A percentile compares a stretch with the other conserved stretches of the same genome.
Evolutionary conservation across 2,888 invertebrate genomes (phyloP).

Genomic region (Monopis laevigella): DNA sequence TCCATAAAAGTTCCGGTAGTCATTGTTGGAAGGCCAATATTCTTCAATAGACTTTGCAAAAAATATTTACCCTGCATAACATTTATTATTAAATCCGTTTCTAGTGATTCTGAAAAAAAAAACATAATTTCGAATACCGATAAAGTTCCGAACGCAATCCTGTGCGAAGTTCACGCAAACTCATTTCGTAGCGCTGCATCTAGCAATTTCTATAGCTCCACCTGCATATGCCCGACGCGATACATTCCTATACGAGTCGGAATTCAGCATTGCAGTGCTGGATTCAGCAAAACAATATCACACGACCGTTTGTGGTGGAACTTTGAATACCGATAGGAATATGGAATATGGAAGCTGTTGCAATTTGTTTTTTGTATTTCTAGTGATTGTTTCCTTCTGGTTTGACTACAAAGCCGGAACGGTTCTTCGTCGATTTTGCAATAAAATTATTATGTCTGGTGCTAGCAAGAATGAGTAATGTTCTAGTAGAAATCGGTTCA

Average conservation of each 20-base stretch:
- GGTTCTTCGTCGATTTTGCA: no score
- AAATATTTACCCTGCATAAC: no score
- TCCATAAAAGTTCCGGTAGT: no score
- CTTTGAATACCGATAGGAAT: slow-evolving; percentile 8
- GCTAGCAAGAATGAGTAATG: no score
- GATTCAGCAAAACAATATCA: slow-evolving; percentile 9
- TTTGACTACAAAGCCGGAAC: no score
- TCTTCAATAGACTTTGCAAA: no score
- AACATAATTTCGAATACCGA: no score
- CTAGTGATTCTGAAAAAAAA: no score
- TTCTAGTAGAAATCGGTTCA: no score
- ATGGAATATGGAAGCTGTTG: slow-evolving; percentile 3
- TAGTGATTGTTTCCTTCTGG: slow-evolving; percentile 1
- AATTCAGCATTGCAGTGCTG: slow-evolving; percentile 8
- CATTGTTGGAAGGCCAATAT: no score
- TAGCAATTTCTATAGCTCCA: slow-evolving; percentile 5
- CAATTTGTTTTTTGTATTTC: not conserved
- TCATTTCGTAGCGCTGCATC: not conserved
- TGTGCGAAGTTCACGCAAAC: not conserved
- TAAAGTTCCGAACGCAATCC: not conserved
- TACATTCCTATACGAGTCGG: slow-evolving; percentile 8
- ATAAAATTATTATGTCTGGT: no score
- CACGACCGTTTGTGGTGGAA: slow-evolving; percentile 1
- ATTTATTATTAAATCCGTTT: no score
- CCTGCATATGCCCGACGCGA: slow-evolving; percentile 5